Conservation (phyloP, 2,113 vertebrate genomes). For the Trinectes maculatus region DNA sequence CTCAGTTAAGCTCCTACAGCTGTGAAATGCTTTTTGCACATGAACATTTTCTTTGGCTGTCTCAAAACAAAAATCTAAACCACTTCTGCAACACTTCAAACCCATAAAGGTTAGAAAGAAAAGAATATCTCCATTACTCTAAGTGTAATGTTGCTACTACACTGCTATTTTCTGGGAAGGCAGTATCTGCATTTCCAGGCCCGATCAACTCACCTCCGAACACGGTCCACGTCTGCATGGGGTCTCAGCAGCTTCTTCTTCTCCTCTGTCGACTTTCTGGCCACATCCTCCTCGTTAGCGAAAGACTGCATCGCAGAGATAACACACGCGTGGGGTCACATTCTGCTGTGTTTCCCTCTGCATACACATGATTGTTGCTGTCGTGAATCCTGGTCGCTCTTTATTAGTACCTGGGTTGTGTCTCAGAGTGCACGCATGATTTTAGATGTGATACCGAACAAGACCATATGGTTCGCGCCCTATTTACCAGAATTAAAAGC, state of each 20-base stretch:
- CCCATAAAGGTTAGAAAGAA: no score
- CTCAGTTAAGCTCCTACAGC: no score
- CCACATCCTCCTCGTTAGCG: slow-evolving; percentile 34
- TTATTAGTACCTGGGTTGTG: background rate
- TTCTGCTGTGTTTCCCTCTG: background rate
- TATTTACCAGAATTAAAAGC: no score
- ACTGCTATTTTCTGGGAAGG: background rate
- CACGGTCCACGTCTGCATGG: slow-evolving; percentile 52
- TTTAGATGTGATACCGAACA: no score
- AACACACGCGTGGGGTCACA: background rate
- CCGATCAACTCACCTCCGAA: slow-evolving; percentile 42
- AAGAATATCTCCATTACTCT: no score
- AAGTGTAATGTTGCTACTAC: no score
- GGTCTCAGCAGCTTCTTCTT: slow-evolving; percentile 45
- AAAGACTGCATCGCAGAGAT: slow-evolving; percentile 14
- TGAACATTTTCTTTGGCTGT: no score
- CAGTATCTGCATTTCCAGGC: background rate
- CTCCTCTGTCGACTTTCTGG: slow-evolving; percentile 17
- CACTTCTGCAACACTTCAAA: background rate
- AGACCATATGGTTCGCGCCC: no score
- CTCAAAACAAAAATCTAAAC: no score
- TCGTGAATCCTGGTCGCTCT: background rate
- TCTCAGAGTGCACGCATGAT: no score
- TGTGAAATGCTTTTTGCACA: no score
- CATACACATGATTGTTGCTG: background rate